Conservation (phyloP, 2,888 invertebrate species). For the Dexiosoma caninum region DNA sequence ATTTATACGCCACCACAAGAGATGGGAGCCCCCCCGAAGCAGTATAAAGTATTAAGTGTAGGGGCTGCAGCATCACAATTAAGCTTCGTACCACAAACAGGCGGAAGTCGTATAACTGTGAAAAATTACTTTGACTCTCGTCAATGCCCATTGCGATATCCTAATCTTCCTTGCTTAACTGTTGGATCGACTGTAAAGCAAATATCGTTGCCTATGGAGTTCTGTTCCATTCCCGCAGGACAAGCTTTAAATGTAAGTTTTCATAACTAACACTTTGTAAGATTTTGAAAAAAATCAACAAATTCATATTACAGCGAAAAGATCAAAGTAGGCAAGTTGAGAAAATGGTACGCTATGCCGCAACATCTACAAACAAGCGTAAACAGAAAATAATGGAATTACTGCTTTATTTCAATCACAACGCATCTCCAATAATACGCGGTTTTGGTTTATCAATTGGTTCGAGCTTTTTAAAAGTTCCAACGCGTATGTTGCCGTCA, state of each 20-base stretch:
- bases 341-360: conserved; percentile 91
- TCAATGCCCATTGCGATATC: conserved; percentile 79
- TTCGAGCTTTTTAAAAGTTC: conserved; percentile 85
- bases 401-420: conserved; percentile 70
- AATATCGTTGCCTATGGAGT: conserved; percentile 90
- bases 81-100: too few species aligned
- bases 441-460: conserved; percentile 90
- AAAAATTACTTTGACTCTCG: conserved; percentile 69
- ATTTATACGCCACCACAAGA: conserved; percentile 70
- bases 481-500: conserved; percentile 87
- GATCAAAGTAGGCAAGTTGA: conserved; percentile 90
- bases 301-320: conserved; percentile 78
- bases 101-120: too few species aligned
- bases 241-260: conserved; percentile 82
- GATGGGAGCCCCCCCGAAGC: conserved; percentile 67
- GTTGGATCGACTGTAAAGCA: conserved; percentile 84
- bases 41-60: conserved; percentile 69
- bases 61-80: conserved; percentile 71
- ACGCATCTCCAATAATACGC: conserved; percentile 80
- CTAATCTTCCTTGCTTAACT: conserved; percentile 89
- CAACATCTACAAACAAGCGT: conserved; percentile 87
- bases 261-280: not conserved
- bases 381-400: conserved; percentile 87
- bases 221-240: conserved; percentile 87
- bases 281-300: not conserved